These are phyloP conservation scores for Muscicapa comitata DNA, from an alignment of 2,797 vertebrate species.

Conservation along the genomic window DNA sequence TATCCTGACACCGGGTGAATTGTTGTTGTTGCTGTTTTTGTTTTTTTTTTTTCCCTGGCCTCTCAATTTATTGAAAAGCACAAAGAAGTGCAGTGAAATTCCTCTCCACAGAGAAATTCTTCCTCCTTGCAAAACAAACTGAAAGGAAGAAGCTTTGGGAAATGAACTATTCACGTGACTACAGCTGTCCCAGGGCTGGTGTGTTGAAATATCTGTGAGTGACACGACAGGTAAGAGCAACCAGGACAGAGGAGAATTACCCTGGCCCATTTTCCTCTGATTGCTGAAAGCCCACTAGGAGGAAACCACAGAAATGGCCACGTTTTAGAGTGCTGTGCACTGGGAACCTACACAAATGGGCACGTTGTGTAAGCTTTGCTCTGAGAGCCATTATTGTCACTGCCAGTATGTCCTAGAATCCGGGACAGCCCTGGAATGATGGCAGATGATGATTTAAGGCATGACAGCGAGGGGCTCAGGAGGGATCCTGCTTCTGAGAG, in stretches of 20 bases:
- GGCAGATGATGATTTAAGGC: constrained; percentile 3
- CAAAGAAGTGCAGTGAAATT: neutral
- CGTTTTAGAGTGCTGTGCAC: neutral
- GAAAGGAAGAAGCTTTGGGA: neutral
- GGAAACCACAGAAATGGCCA: neutral
- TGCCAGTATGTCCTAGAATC: neutral
- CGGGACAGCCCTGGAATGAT: neutral
- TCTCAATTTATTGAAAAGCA: neutral
- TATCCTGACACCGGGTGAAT: neutral
- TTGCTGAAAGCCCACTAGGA: neutral
- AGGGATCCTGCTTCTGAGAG: neutral
- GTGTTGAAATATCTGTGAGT: neutral
- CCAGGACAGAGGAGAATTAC: neutral
- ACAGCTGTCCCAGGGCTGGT: neutral
- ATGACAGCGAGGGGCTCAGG: neutral
- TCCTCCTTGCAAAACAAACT: neutral
- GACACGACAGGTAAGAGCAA: neutral
- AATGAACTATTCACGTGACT: neutral
- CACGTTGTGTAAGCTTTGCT: neutral
- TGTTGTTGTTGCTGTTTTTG: neutral
- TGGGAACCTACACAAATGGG: neutral
- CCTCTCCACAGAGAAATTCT: neutral
- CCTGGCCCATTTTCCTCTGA: neutral
- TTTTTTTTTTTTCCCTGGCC: neutral
- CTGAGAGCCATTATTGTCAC: neutral